Percentiles rank a stretch among this genome's conserved stretches.
phyloP scores from a whole-genome alignment of 1,140 invertebrate genomes.

The Philotrypesis tridentata region DNA sequence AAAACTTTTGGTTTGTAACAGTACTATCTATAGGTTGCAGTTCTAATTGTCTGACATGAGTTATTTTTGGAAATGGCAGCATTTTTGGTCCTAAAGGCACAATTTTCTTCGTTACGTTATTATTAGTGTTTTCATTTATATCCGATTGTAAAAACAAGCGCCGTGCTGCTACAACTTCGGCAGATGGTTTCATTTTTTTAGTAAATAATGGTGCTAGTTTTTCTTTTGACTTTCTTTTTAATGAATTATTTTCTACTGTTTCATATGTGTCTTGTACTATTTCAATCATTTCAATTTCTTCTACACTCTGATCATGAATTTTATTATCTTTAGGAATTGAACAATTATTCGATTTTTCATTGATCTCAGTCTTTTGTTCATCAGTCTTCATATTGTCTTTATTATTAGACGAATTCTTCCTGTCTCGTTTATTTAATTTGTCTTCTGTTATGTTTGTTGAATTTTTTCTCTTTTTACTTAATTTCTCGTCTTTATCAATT shows the following conservation, averaged over 20 bases:
- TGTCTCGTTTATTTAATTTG: not conserved
- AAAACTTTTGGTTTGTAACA: slow-evolving; percentile 6
- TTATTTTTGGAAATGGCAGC: slow-evolving; percentile 65
- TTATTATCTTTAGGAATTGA: not conserved
- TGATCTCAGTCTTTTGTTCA: slow-evolving; percentile 15
- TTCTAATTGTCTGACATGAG: slow-evolving; percentile 68
- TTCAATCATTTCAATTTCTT: not conserved
- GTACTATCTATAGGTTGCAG: slow-evolving; percentile 17
- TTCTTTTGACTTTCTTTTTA: slow-evolving; percentile 57
- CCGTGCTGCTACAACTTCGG: slow-evolving; percentile 57
- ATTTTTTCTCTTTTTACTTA: slow-evolving; percentile 42
- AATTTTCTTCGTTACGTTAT: slow-evolving; percentile 42
- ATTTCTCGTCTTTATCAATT: not conserved
- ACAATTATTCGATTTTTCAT: slow-evolving; percentile 8
- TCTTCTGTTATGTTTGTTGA: slow-evolving; percentile 35
- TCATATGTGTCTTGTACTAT: slow-evolving; percentile 28
- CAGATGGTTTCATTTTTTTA: slow-evolving; percentile 65
- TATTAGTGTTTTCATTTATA: slow-evolving; percentile 56
- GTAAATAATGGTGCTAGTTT: slow-evolving; percentile 71
- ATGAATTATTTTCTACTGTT: slow-evolving; percentile 44
- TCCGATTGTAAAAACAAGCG: slow-evolving; percentile 64
- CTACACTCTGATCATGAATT: not conserved
- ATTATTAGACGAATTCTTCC: not conserved
- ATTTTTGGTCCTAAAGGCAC: slow-evolving; percentile 17
- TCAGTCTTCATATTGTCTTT: slow-evolving; percentile 26